phyloP scores from a whole-genome alignment of 1,140 invertebrate species.

The Bombyx mandarina region DNA sequence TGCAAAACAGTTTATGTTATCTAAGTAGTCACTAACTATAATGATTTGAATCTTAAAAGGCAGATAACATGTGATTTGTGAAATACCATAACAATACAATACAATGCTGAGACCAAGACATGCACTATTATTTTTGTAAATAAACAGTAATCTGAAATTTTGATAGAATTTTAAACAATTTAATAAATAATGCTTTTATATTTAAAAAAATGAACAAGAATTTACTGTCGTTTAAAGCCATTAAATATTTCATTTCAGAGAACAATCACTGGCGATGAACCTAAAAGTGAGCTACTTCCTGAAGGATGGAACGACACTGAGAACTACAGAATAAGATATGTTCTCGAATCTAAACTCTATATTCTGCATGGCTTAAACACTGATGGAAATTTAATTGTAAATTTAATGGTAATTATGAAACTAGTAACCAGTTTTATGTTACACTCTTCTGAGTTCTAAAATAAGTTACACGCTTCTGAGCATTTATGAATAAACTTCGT shows the following conservation, averaged over 20 bases:
- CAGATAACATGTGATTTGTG: no score
- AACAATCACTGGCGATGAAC: slow-evolving; percentile 73
- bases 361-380: slow-evolving; percentile 77
- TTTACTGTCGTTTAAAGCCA: no score
- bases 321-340: slow-evolving; percentile 77
- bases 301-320: slow-evolving; percentile 77
- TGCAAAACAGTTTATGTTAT: no score
- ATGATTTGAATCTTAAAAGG: no score
- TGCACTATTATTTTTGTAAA: no score
- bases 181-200: no score
- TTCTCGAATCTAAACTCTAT: slow-evolving; percentile 76
- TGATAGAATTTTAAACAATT: no score
- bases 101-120: no score
- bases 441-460: neutral
- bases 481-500: neutral
- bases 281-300: slow-evolving; percentile 78
- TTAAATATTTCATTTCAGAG: slow-evolving; percentile 60
- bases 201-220: no score
- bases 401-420: slow-evolving; percentile 73
- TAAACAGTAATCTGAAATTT: no score
- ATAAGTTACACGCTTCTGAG: slow-evolving; percentile 1
- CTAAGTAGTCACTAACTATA: no score
- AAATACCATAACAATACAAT: no score
- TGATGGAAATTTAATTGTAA: slow-evolving; percentile 75
- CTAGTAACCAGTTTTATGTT: neutral